A percentile compares a stretch with the other conserved stretches of the same genome.
phyloP scores from a whole-genome alignment of 2,797 vertebrate genomes.

The Silurus aristotelis region DNA sequence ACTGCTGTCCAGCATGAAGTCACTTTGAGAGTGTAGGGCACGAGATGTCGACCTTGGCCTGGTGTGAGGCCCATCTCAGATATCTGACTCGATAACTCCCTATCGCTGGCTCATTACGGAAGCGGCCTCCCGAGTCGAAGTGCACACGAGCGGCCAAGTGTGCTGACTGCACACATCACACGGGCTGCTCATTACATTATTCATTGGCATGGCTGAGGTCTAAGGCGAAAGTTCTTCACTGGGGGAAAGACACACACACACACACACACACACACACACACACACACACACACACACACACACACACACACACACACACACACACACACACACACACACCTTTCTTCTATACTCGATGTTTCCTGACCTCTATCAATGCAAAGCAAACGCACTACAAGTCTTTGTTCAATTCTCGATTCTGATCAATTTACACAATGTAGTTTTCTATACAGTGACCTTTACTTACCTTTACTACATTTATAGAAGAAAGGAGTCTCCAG shows the following conservation, averaged over 20 bases:
- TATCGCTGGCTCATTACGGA: constrained; percentile 78
- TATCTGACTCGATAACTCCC: constrained; percentile 79
- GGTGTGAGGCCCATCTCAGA: constrained; percentile 74
- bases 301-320: constrained; percentile 18
- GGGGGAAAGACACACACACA: background rate
- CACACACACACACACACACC: constrained; percentile 7
- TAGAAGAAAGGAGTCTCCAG: background rate
- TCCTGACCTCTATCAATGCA: background rate
- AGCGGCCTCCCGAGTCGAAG: constrained; percentile 74
- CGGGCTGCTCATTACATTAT: constrained; percentile 59
- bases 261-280: constrained; percentile 14
- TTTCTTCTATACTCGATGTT: background rate
- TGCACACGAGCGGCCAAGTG: constrained; percentile 73
- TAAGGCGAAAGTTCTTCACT: constrained; percentile 28
- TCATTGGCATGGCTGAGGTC: constrained; percentile 50
- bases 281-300: constrained; percentile 21
- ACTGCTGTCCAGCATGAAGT: constrained; percentile 10
- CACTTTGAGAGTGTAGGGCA: constrained; percentile 48
- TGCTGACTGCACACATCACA: constrained; percentile 77
- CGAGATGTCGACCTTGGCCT: constrained; percentile 76
- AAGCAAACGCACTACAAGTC: background rate
- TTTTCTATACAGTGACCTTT: background rate
- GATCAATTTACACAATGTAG: background rate
- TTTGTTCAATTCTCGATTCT: too few relatives aligned
- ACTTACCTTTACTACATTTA: background rate